A percentile compares a stretch with the other conserved stretches of the same genome.
phyloP scores from a whole-genome alignment of 2,113 vertebrate species.

The Pseudonaja textilis region DNA sequence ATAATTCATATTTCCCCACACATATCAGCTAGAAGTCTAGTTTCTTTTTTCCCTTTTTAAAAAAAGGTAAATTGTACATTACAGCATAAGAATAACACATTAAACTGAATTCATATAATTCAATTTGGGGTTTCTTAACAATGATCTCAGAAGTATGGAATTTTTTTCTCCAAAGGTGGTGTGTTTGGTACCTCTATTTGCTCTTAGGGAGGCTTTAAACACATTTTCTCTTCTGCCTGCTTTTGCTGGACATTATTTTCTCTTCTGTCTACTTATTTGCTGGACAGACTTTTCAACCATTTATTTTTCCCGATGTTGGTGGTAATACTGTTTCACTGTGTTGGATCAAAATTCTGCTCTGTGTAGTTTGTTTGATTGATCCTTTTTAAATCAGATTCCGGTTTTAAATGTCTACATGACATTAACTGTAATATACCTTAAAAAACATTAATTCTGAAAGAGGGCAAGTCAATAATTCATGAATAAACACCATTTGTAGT shows the following conservation, averaged over 20 bases:
- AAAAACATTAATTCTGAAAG: not conserved
- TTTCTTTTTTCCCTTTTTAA: not conserved
- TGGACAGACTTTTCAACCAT: not conserved
- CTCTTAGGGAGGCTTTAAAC: not conserved
- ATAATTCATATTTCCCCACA: not conserved
- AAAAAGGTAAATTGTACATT: not conserved
- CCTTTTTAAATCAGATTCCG: not conserved
- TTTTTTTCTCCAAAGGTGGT: not conserved
- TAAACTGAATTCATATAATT: not conserved
- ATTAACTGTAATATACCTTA: not conserved
- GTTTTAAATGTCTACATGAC: not conserved
- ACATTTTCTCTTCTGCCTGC: not conserved
- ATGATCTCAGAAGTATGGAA: not conserved
- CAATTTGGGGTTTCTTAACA: not conserved
- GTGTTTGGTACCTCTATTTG: not conserved
- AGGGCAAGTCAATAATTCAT: not conserved
- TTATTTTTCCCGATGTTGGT: not conserved
- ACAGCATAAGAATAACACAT: not conserved
- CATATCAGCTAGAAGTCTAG: not conserved
- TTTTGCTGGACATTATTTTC: not conserved
- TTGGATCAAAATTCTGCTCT: not conserved
- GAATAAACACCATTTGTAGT: not conserved
- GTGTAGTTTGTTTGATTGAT: not conserved
- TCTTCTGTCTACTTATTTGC: too few species aligned
- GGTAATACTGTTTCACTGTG: not conserved